Conservation (phyloP, 1,140 invertebrate genomes). For the Tyrophagus putrescentiae region DNA sequence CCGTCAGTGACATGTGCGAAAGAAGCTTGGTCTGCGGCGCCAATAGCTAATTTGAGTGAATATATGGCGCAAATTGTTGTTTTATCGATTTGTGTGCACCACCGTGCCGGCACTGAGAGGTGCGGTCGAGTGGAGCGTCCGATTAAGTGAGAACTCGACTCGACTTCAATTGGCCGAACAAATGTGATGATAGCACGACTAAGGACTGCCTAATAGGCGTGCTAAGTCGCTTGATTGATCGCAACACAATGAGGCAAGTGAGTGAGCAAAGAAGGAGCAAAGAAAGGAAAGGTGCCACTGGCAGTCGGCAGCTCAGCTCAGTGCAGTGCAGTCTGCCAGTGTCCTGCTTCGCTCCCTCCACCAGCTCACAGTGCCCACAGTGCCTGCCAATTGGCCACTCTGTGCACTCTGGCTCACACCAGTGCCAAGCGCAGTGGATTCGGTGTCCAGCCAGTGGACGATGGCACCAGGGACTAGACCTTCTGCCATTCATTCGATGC, state of each 20-base stretch:
- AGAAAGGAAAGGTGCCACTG: not conserved
- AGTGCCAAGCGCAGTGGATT: too few relatives aligned
- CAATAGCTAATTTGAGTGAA: constrained; percentile 7
- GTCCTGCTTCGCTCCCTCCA: too few relatives aligned
- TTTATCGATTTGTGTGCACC: constrained; percentile 5
- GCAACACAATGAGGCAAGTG: not conserved
- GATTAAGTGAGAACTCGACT: constrained; percentile 15
- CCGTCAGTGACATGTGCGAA: not conserved
- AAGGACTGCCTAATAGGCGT: constrained; percentile 15
- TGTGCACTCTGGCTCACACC: too few relatives aligned
- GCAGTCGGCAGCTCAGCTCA: too few relatives aligned
- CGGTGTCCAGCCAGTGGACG: too few relatives aligned
- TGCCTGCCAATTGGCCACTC: too few relatives aligned
- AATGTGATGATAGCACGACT: constrained; percentile 5
- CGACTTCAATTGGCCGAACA: constrained; percentile 15
- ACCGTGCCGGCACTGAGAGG: not conserved
- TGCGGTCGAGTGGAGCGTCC: constrained; percentile 12
- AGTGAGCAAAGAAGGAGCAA: not conserved
- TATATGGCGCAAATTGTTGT: constrained; percentile 7
- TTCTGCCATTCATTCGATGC: too few relatives aligned
- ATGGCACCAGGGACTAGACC: too few relatives aligned
- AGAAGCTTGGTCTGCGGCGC: not conserved
- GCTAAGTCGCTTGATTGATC: constrained; percentile 15
- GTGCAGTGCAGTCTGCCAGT: too few relatives aligned
- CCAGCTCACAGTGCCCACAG: too few relatives aligned